Percentiles rank a stretch among this genome's conserved stretches.
Conservation (phyloP, 2,888 invertebrate species). For the Arrhopalites spinosus region DNA sequence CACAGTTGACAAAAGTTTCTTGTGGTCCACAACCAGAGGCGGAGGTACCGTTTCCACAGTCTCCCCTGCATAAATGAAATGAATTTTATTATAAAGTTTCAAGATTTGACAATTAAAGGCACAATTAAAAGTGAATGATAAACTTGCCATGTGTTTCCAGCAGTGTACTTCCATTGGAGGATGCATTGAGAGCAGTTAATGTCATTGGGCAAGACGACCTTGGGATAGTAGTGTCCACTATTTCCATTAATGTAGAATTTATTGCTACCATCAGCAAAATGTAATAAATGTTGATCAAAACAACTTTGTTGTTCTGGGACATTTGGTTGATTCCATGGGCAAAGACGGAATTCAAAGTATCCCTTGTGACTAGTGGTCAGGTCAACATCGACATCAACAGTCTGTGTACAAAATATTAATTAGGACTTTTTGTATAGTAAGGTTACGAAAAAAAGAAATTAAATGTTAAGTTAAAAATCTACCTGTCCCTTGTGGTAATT, state of each 20-base stretch:
- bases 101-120: neutral
- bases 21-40: neutral
- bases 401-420: neutral
- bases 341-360: constrained; percentile 41
- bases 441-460: neutral
- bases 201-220: constrained; percentile 56
- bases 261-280: constrained; percentile 23
- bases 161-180: constrained; percentile 58
- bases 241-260: constrained; percentile 15
- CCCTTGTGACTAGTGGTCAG: constrained; percentile 37
- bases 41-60: neutral
- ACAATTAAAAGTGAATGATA: neutral
- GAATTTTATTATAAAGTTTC: neutral
- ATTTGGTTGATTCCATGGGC: constrained; percentile 38
- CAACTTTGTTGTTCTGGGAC: constrained; percentile 28
- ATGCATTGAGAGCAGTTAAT: constrained; percentile 57
- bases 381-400: constrained; percentile 19
- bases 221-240: constrained; percentile 26
- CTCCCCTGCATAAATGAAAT: neutral
- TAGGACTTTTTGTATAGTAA: neutral
- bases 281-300: constrained; percentile 24
- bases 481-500: constrained; percentile 84
- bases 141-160: constrained; percentile 53
- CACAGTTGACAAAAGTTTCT: neutral
- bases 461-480: constrained; percentile 28